A percentile compares a stretch with the other conserved stretches of the same genome.
Evolutionary conservation across 2,113 vertebrate genomes (phyloP).

Genomic region (Morphnarchus princeps): DNA sequence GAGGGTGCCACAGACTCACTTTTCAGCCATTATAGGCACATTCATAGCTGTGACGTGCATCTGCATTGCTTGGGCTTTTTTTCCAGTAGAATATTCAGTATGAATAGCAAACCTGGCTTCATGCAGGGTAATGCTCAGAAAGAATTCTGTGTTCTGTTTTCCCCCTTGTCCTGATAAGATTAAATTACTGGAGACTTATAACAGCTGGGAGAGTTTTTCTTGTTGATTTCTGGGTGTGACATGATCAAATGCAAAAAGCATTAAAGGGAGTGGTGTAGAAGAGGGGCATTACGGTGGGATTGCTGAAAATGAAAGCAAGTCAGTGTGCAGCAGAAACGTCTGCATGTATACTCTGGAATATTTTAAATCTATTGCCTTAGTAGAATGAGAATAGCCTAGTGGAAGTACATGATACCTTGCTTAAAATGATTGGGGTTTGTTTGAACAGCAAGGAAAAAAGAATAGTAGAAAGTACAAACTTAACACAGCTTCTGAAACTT

Average conservation of each 20-base stretch:
- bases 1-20: slow-evolving; percentile 73
- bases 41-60: background rate
- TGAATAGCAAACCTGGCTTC: background rate
- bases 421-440: background rate
- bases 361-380: background rate
- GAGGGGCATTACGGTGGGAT: background rate
- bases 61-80: background rate
- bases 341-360: background rate
- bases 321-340: background rate
- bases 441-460: background rate
- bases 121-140: background rate
- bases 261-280: background rate
- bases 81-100: background rate
- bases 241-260: background rate
- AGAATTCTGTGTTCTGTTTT: background rate
- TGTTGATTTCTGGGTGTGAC: background rate
- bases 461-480: background rate
- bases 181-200: background rate
- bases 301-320: background rate
- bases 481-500: background rate
- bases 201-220: background rate
- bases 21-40: background rate
- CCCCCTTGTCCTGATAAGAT: background rate
- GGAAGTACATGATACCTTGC: background rate
- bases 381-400: background rate